Base-by-base conservation (phyloP, 2,113 vertebrate species). In the rat (Rattus norvegicus) region DNA sequence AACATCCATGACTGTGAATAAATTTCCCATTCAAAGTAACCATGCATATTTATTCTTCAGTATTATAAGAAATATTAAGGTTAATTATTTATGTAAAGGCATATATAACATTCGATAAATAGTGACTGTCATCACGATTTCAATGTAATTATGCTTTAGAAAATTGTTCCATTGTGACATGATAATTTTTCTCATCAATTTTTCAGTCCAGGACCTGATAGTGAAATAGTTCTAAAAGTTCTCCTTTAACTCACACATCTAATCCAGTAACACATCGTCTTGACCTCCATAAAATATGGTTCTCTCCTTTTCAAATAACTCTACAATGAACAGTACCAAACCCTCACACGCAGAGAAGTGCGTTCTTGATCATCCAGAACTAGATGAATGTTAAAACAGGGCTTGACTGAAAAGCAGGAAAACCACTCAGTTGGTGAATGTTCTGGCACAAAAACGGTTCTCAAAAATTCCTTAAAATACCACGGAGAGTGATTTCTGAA, bases 331-430 rank as follows among this genome's bases (percentile, higher is more conserved):
- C 90, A 95, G 12, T 92, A 56, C 26, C 49, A 88, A 24, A 3
- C 28, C 49, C 17, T 75, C 47, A 63, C 5, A 61, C 12, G 1
- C 28, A 93, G 52, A 54, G 26, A 94, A 88, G 47, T 85, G 11
- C 80, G 65, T 87, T 33, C n/a, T 49, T 76, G 52, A 52, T 61
- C 52, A 97, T 91, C 65, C 20, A 83, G 47, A 95, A 97, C 16
- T 81, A 30, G n/a, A 30, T 73, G 19, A 63, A 96, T 75, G 49
- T 87, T 97, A 75, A 90, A 52, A 65, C 59, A 80, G 13, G 20
- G 49, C 43, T 65, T 22, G 0, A 19, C 5, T 30, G 33, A 70
- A 24, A 65, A 70, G 0, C 9, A 61, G 84, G 0, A 54, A 88
- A 93, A 22, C 65, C 1, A 5, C 30, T 65, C 39, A 76, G 22